Evolutionary conservation across 2,888 invertebrate species (phyloP).

Genomic region (Drosophila conformis): DNA sequence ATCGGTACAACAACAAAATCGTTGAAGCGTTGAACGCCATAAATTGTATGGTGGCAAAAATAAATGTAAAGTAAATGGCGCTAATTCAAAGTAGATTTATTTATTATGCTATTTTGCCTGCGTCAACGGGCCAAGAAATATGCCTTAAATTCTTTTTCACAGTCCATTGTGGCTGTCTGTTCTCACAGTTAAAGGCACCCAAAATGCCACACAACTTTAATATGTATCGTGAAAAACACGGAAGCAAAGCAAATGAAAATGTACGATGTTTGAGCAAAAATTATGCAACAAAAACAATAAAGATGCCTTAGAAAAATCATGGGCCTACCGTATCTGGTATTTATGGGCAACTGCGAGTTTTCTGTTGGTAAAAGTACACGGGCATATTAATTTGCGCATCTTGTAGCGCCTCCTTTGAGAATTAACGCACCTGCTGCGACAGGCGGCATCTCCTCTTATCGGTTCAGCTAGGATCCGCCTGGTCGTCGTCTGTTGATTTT

Average conservation of each 20-base stretch:
- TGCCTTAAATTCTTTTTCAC: conserved; percentile 63
- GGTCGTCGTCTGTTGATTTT: conserved; percentile 71
- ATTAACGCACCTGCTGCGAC: conserved; percentile 74
- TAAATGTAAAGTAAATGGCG: conserved; percentile 80
- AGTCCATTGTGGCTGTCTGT: conserved; percentile 33
- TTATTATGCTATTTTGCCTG: conserved; percentile 77
- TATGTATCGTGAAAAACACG: conserved; percentile 23
- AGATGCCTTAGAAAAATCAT: conserved; percentile 29
- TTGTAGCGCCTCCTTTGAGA: conserved; percentile 64
- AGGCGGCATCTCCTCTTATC: conserved; percentile 35
- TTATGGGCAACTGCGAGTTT: conserved; percentile 35
- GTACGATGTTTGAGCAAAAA: conserved; percentile 42
- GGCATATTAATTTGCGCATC: conserved; percentile 65
- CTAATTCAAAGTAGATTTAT: conserved; percentile 81
- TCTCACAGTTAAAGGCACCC: conserved; percentile 1
- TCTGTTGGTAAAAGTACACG: conserved; percentile 28
- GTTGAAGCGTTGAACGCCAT: conserved; percentile 52
- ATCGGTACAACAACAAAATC: conserved; percentile 33
- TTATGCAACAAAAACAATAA: conserved; percentile 62
- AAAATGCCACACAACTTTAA: conserved; percentile 30
- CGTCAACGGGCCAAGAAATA: conserved; percentile 74
- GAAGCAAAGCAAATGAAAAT: conserved; percentile 61
- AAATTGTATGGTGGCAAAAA: conserved; percentile 73
- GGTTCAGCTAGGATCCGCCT: conserved; percentile 11
- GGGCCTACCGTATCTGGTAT: conserved; percentile 10